Evolutionary conservation across 2,113 vertebrate genomes (phyloP), one percentile per base, ranked within the genome.

Genomic region (Phodopus roborovskii): DNA sequence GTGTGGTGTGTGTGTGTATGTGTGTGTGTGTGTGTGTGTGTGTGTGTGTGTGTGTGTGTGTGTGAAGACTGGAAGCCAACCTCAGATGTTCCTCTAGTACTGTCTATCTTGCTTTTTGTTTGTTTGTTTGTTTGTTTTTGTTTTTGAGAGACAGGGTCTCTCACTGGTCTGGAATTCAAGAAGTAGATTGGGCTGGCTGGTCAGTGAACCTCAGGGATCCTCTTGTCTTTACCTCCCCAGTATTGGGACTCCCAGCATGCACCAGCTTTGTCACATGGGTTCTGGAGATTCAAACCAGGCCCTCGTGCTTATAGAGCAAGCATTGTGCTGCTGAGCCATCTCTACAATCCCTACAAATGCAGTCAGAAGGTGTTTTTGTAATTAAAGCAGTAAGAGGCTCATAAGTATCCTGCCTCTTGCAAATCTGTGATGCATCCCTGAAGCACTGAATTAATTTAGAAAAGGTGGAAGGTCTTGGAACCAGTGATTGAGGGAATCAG

Each of bases 401-500:
- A 0, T 75, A 82, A 66, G 22, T 56, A 1, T 4, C 30, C 71
- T 11, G 16, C 42, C 33, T 42, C n/a, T 13, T 1, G 12, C 56
- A 15, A 53, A 30, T 12, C 16, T 10, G 2, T 33, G 50, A 7
- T 26, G 22, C 4, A 3, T 13, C 30, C 39, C 77, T 17, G 5
- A 60, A 39, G 16, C 60, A 26, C 8, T 0, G 28, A 60, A 33
- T 30, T 19, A 24, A 22, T 58, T n/a, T 0, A 0, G 48, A 50
- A 62, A n/a, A 78, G 62, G 26, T 11, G 48, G 68, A 42, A 68
- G n/a, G 10, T 15, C 64, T 87, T 81, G 70, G 45, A 79, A 81
- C 91, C 39, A 53, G 58, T 68, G 70, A 15, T 26, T 42, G n/a
- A 30, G 36, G 50, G 3, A 62, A 12, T 87, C 15, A 39, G 36